Percentiles rank a stretch among this genome's conserved stretches.
phyloP scores from a whole-genome alignment of 2,888 invertebrate genomes.

The Blastobasis lacticolella region DNA sequence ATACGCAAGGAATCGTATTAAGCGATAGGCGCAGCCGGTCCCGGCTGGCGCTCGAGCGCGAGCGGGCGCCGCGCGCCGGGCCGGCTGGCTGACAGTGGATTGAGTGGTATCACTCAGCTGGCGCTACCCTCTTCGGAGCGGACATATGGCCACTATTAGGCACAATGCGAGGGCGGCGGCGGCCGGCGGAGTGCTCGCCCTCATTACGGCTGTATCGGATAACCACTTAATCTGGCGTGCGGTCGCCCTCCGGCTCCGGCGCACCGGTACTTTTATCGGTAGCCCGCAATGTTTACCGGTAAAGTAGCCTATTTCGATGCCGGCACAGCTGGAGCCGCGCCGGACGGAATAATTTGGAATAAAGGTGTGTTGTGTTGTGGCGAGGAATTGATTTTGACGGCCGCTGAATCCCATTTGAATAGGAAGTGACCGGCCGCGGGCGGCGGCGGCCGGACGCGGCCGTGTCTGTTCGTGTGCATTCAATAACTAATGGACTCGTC shows the following conservation, averaged over 20 bases:
- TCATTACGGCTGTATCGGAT: constrained; percentile 8
- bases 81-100: not conserved
- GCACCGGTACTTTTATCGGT: not conserved
- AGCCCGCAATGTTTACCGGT: not conserved
- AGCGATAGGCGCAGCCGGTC: too few relatives aligned
- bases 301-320: not conserved
- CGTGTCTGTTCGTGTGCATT: too few relatives aligned
- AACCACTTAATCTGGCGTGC: constrained; percentile 10
- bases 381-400: too few relatives aligned
- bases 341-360: too few relatives aligned
- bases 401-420: too few relatives aligned
- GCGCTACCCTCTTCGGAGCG: constrained; percentile 1
- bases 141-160: constrained; percentile 9
- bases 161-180: constrained; percentile 2
- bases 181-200: not conserved
- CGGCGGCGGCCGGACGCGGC: too few relatives aligned
- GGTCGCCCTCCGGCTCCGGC: not conserved
- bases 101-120: not conserved
- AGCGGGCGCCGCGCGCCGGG: too few relatives aligned
- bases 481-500: too few relatives aligned
- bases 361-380: too few relatives aligned
- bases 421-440: too few relatives aligned
- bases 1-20: too few relatives aligned
- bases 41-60: too few relatives aligned
- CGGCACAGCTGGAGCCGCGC: not conserved